phyloP scores from a whole-genome alignment of 2,797 vertebrate genomes.

The Luscinia luscinia region DNA sequence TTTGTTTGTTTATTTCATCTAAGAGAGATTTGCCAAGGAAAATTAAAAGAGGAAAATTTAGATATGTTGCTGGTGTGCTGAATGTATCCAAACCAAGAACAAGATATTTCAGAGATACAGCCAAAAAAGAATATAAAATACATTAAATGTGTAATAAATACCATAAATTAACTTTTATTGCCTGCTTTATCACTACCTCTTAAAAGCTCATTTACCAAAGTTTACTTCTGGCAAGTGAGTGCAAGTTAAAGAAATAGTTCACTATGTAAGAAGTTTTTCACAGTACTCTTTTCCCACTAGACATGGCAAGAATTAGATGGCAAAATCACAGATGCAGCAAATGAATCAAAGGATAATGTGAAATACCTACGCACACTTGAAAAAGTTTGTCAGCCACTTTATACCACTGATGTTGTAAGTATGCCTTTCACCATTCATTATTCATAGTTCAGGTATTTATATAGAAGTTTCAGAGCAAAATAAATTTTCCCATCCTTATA shows the following conservation, averaged over 20 bases:
- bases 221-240: not conserved
- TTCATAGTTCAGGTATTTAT: not conserved
- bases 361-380: constrained; percentile 83
- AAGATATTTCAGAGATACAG: not conserved
- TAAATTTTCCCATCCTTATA: not conserved
- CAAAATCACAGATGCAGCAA: constrained; percentile 82
- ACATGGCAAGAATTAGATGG: constrained; percentile 82
- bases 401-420: constrained; percentile 83
- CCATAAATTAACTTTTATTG: not conserved
- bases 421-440: not conserved
- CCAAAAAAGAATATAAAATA: not conserved
- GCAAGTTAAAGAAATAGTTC: not conserved
- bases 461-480: not conserved
- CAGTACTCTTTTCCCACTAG: constrained; percentile 60
- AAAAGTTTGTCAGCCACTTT: constrained; percentile 84
- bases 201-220: not conserved
- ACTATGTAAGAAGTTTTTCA: not conserved
- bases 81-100: not conserved
- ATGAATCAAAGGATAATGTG: constrained; percentile 87
- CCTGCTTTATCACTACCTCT: not conserved
- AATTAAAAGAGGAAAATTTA: not conserved
- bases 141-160: not conserved
- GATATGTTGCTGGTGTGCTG: not conserved
- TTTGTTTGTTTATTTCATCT: not conserved
- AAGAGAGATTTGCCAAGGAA: not conserved